Base-by-base conservation (phyloP, 2,888 invertebrate genomes). In the Omphaloscelis lunosa region DNA sequence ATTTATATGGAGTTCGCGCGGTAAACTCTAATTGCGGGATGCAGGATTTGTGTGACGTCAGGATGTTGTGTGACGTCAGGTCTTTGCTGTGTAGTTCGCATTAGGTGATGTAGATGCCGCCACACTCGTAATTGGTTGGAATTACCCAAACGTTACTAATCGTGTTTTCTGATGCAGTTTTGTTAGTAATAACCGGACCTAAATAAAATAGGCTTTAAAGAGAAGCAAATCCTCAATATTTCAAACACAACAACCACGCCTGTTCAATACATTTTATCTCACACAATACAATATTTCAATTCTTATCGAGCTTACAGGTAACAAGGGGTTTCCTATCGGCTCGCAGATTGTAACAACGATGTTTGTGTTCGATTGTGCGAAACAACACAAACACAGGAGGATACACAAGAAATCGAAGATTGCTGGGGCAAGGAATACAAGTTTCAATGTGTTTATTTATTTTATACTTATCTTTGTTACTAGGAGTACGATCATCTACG, bases 351-450 rank as follows among this genome's bases (percentile, higher is more conserved):
- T 82, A 70, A 53, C 82, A 63, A 51, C 83, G 29, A 72, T 83
- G 79, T 84, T 86, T 84, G 83, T 82, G 62, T 72, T 84, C 83
- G 83, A 84, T 78, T 69, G 86, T 65, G 61, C 63, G 71, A 74
- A 74, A 79, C 67, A 72, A 74, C 65, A 79, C 84, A 79, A 80
- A 84, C 80, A 79, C 29, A 53, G 61, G 15, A 72, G 65, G 62
- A 72, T 74, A 85, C 77, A 82, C 86, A 83, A 75, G 69, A 75
- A 72, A 72, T 61, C 27, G 69, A 53, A 86, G 86, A 78, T 82
- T 78, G 72, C 79, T 82, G 67, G 59, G 56, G n/a, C 58, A 71
- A 51, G 45, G 72, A 83, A 85, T 73, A 76, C 68, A 61, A 80
- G 85, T 77, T 85, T 82, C 73, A 29, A 68, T 77, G 20, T 81